Conservation (phyloP, 2,888 invertebrate genomes). For the Orgyia antiqua region DNA sequence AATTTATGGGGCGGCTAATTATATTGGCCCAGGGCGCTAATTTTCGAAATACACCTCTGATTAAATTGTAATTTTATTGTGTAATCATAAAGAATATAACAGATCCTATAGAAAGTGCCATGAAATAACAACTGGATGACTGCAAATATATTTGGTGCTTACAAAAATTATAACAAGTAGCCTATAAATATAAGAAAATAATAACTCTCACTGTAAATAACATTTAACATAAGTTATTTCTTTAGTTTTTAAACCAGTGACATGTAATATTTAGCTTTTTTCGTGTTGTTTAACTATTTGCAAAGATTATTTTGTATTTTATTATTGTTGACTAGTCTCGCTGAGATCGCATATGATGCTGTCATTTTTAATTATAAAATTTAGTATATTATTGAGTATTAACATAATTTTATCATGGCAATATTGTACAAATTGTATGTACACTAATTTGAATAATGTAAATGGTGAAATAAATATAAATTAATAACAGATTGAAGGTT, state of each 20-base stretch:
- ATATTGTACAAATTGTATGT: slow-evolving; percentile 72
- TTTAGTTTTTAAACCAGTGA: slow-evolving; percentile 33
- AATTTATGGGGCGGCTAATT: too few species aligned
- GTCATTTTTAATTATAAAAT: slow-evolving; percentile 34
- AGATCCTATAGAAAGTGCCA: slow-evolving; percentile 33
- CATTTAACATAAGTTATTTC: slow-evolving; percentile 39
- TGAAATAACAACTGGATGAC: slow-evolving; percentile 16
- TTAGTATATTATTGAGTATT: slow-evolving; percentile 46
- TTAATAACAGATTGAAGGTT: slow-evolving; percentile 41
- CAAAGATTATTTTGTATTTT: slow-evolving; percentile 44
- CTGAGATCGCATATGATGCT: slow-evolving; percentile 68
- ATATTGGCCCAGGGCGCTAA: too few species aligned
- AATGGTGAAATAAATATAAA: slow-evolving; percentile 72
- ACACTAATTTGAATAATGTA: slow-evolving; percentile 59
- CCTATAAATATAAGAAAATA: slow-evolving; percentile 46
- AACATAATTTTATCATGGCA: slow-evolving; percentile 38
- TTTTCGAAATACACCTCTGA: too few species aligned
- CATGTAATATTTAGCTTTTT: slow-evolving; percentile 19
- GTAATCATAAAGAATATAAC: too few species aligned
- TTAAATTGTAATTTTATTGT: too few species aligned
- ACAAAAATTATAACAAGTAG: slow-evolving; percentile 40
- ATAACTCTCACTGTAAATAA: slow-evolving; percentile 61
- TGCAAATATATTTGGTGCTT: slow-evolving; percentile 42
- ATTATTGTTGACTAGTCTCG: slow-evolving; percentile 62
- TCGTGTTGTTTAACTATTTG: slow-evolving; percentile 38